Evolutionary conservation across 1,140 invertebrate species (phyloP), one percentile per base, ranked within the genome.

Genomic region (Ylistrum balloti): DNA sequence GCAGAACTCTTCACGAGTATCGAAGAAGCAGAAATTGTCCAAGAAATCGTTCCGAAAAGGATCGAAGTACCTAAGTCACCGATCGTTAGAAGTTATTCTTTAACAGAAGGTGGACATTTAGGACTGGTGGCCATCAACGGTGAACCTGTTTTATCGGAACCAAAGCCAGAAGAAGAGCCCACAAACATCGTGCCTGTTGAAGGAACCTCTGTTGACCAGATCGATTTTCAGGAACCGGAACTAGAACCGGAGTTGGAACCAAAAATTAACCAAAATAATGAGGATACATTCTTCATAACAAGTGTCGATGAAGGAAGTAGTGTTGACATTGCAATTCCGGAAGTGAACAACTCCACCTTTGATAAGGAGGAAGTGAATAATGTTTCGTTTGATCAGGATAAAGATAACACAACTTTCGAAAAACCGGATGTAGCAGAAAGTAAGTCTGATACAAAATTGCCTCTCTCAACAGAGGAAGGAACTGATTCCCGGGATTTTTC

Each of bases 221-320:
- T 74, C 13, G 56, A 74, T 74, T 74, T 74, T n/a, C 22, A 28
- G 56, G 56, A 74, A 74, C 5, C 56, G 1, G 56, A 74, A 48
- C n/a, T n/a, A n/a, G n/a, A n/a, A n/a, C n/a, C n/a, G 56, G 56
- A 74, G 28, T 9, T n/a, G 1, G 56, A 74, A 48, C 45, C 87
- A n/a, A 32, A 41, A 88, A 32, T 45, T 32, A 28, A 88, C 0
- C 35, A 48, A 9, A 41, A 88, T 32, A 28, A n/a, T 48, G 33
- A 45, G 10, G 38, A 17, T 11, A 74, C 15, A 74, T 17, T 17
- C 56, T 74, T 74, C 28, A 28, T 74, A 74, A 74, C 56, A 28
- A 74, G 56, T 74, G n/a, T 74, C 56, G n/a, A 74, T 28, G 56
- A 74, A 74, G 56, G 56, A n/a, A 74, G 56, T 28, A 74, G 56